A percentile compares a stretch with the other conserved stretches of the same genome.
Evolutionary conservation across 2,113 vertebrate species (phyloP).

Genomic region (Engraulis encrasicolus): DNA sequence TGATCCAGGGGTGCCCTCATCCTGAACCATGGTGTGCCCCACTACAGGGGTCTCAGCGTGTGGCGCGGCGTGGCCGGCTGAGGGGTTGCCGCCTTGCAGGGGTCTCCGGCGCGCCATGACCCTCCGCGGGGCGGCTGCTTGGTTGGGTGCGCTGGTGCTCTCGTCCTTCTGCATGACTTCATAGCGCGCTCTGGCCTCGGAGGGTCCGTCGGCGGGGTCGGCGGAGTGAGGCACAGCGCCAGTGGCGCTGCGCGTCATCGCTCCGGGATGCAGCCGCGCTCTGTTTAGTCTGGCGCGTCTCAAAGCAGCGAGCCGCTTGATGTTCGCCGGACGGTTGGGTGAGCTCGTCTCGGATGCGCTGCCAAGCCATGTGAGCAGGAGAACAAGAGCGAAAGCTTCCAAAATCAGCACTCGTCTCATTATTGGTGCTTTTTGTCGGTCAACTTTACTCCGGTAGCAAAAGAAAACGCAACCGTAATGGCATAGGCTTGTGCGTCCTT

Average conservation of each 20-base stretch:
- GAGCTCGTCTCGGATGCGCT: constrained; percentile 64
- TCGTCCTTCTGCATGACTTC: constrained; percentile 64
- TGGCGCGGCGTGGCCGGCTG: no score
- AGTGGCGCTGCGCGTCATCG: constrained; percentile 32
- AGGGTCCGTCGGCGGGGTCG: constrained; percentile 48
- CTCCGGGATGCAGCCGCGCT: constrained; percentile 25
- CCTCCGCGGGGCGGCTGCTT: constrained; percentile 31
- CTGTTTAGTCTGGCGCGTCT: constrained; percentile 46
- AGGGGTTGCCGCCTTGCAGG: constrained; percentile 30
- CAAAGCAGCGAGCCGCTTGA: constrained; percentile 40
- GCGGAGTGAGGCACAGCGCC: not conserved
- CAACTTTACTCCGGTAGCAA: not conserved
- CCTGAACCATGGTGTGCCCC: constrained; percentile 73
- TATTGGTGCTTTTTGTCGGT: constrained; percentile 39
- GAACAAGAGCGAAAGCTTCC: constrained; percentile 71
- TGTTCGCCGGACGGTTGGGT: constrained; percentile 50
- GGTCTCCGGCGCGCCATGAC: constrained; percentile 62
- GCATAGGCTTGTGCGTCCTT: constrained; percentile 20
- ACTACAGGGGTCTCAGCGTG: no score
- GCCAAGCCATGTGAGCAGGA: constrained; percentile 73
- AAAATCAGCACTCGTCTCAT: constrained; percentile 77
- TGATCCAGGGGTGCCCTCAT: constrained; percentile 74
- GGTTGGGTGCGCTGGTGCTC: constrained; percentile 23
- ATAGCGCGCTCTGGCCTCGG: constrained; percentile 38
- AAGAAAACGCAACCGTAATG: constrained; percentile 16